Evolutionary conservation across 2,113 vertebrate genomes (phyloP), one percentile per base, ranked within the genome.

Genomic region (Cinclus mexicanus): DNA sequence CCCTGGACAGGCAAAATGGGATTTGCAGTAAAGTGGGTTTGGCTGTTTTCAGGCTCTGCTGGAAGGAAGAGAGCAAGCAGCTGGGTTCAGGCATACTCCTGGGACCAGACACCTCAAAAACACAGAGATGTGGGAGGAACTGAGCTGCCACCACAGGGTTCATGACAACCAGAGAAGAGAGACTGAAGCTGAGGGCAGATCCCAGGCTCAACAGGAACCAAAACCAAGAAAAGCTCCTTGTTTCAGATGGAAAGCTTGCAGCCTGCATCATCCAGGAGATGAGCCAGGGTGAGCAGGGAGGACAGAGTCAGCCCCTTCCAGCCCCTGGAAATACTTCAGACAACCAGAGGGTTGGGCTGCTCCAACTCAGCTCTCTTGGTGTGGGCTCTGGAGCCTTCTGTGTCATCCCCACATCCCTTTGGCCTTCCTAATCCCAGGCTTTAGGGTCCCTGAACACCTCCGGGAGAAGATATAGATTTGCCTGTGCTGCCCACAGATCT

Each of bases 401-500:
- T 1, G 7, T 8, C 9, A 8, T 22, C 42, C 50, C 59, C 47
- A 39, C 14, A 18, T 25, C 71, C 21, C 13, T 52, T 18, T 9
- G 3, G 60, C 53, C 47, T 49, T 64, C 52, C 82, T 86, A 90
- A 95, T 91, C 89, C 26, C 89, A 83, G 56, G 53, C 90, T 96
- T 93, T 21, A 11, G 31, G 57, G 80, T 78, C 75, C 53, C 83
- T 79, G 47, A 16, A 4, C 55, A 72, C 17, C 31, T 60, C 77
- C 89, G 84, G 12, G 50, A 83, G 90, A 22, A 6, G 87, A 35
- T 90, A 95, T 28, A 39, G 97, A 97, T 96, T 87, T 77, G 44
- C 90, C 93, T 39, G 65, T 47, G 52, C 96, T 64, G 87, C 92
- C 91, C 74, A 19, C 50, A 85, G 86, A 98, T 85, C 93, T 76